Percentiles rank a stretch among this genome's conserved stretches.
phyloP scores from a whole-genome alignment of 2,888 invertebrate genomes.

The Macrosoma leucophasiata region DNA sequence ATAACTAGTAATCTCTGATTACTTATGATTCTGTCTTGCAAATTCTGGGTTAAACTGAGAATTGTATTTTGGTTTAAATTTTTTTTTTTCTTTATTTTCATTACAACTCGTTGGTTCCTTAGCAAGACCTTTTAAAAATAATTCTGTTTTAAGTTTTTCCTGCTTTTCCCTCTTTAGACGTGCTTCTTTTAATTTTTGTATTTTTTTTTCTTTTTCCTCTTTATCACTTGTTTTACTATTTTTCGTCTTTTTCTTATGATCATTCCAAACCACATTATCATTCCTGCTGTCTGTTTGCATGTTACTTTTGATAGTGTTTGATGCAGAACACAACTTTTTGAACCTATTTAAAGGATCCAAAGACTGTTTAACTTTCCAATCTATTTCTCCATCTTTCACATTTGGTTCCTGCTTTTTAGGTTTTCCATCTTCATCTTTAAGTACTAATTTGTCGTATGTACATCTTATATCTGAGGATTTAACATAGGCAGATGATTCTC shows the following conservation, averaged over 20 bases:
- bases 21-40: constrained; percentile 84
- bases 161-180: constrained; percentile 86
- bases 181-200: constrained; percentile 84
- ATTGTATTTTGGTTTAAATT: constrained; percentile 91
- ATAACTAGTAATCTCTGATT: too few species aligned
- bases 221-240: constrained; percentile 31
- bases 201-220: constrained; percentile 45
- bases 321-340: constrained; percentile 73
- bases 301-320: too few species aligned
- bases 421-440: constrained; percentile 64
- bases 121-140: constrained; percentile 81
- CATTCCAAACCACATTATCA: too few species aligned
- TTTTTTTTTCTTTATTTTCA: constrained; percentile 31
- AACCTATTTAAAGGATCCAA: constrained; percentile 86
- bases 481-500: constrained; percentile 66
- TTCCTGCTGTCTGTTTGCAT: too few species aligned
- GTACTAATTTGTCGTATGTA: constrained; percentile 62
- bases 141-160: constrained; percentile 83
- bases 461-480: constrained; percentile 52
- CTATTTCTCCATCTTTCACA: constrained; percentile 76
- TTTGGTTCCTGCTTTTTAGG: constrained; percentile 43
- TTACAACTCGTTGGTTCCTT: constrained; percentile 27
- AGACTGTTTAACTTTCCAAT: constrained; percentile 78
- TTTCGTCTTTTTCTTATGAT: constrained; percentile 19
- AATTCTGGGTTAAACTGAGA: constrained; percentile 97